Evolutionary conservation across 2,888 invertebrate species (phyloP).

Genomic region (Thymelicus acteon): DNA sequence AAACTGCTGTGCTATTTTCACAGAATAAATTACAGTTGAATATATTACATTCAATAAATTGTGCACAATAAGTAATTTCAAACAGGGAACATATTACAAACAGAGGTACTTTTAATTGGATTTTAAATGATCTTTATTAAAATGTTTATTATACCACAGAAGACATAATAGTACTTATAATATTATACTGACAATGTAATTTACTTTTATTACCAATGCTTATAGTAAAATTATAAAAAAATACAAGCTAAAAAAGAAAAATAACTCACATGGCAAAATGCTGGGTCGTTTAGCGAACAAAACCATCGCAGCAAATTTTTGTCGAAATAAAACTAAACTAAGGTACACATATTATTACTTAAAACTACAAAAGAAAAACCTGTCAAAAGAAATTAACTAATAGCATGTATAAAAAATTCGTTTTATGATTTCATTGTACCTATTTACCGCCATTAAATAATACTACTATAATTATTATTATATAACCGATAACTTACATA

Average conservation of each 20-base stretch:
- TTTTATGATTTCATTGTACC: slow-evolving; percentile 64
- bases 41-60: slow-evolving; percentile 68
- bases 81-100: slow-evolving; percentile 47
- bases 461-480: slow-evolving; percentile 18
- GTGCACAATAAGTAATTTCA: slow-evolving; percentile 63
- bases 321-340: slow-evolving; percentile 49
- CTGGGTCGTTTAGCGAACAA: slow-evolving; percentile 33
- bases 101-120: neutral
- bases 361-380: slow-evolving; percentile 53
- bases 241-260: slow-evolving; percentile 51
- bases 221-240: slow-evolving; percentile 46
- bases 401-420: slow-evolving; percentile 57
- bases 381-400: slow-evolving; percentile 53
- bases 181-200: neutral
- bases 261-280: slow-evolving; percentile 41
- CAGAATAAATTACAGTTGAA: slow-evolving; percentile 68
- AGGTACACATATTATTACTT: slow-evolving; percentile 52
- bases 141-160: neutral
- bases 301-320: slow-evolving; percentile 40
- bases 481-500: slow-evolving; percentile 3
- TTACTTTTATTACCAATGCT: slow-evolving; percentile 10
- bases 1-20: slow-evolving; percentile 73
- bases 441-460: slow-evolving; percentile 37
- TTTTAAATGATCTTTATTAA: neutral
- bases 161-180: no score